Base-by-base conservation (phyloP, 2,797 vertebrate species). In the Ispidina picta region DNA sequence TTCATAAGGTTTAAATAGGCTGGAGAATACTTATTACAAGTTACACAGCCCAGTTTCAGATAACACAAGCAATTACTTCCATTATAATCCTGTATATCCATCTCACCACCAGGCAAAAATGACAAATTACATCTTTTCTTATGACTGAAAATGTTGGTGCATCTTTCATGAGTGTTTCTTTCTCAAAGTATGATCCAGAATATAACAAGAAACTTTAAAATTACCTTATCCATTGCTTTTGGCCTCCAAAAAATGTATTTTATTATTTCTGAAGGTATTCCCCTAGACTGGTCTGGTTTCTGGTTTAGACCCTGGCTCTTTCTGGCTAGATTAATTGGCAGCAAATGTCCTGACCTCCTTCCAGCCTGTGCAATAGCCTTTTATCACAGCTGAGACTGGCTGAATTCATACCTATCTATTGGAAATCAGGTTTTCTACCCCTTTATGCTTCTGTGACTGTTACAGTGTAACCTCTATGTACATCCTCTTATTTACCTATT, bases 101-200 rank as follows among this genome's bases (percentile, higher is more conserved):
- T 48, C 2, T 65, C 52, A 43, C 5, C 56, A 48, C 10, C 14
- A 64, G 28, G 8, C 41, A 64, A 72, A 80, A 89, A 39, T 44
- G 29, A 54, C 14, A 86, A 76, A 44, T 64, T 43, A 10, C 9
- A 2, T 52, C 3, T 33, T 88, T 74, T 62, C 10, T 48, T 77
- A 23, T 10, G 31, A 25, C 23, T 55, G 18, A 69, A 39, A 52
- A 86, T 59, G 9, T 66, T 0, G 0, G 3, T 55, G 17, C 8
- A 44, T 46, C 48, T 48, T 86, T 43, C 56, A 18, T 37, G 5
- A 83, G 9, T 0, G 0, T 65, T 75, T 69, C 6, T 64, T 81
- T 87, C 37, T 81, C 17, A 35, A 2, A 1, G 4, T 64, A 15
- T 54, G 29, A 56, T 68, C 25, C 22, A 77, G 28, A 35, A 80